Percentiles rank a stretch among this genome's conserved stretches.
Conservation (phyloP, 2,888 invertebrate species). For the Alviniconcha strummeri region DNA sequence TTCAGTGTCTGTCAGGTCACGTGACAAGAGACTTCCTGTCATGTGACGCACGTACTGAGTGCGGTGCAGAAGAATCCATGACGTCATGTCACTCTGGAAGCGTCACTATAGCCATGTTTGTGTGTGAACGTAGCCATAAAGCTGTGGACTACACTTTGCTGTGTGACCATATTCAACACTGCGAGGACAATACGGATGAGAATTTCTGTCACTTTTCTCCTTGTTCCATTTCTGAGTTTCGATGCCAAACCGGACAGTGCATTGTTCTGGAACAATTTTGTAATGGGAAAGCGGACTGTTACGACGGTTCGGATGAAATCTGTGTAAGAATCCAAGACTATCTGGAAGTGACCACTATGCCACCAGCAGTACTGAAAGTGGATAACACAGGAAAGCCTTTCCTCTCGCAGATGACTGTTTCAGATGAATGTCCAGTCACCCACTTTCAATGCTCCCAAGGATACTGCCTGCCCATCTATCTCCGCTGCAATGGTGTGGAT, state of each 20-base stretch:
- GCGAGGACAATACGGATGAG: not conserved
- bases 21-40: conserved; percentile 6
- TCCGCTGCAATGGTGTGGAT: conserved; percentile 12
- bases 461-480: conserved; percentile 8
- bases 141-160: not conserved
- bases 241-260: not conserved
- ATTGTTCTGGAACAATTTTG: not conserved
- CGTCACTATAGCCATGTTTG: not conserved
- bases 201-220: not conserved
- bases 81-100: not conserved
- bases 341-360: not conserved
- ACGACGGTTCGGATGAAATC: conserved; percentile 7
- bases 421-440: not conserved
- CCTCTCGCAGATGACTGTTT: not conserved
- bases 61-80: not conserved
- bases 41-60: conserved; percentile 10
- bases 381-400: not conserved
- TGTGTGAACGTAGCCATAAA: not conserved
- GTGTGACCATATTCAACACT: not conserved
- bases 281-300: not conserved
- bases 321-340: not conserved
- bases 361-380: not conserved
- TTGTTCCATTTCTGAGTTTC: not conserved
- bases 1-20: conserved; percentile 7
- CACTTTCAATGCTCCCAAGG: not conserved